Percentiles rank a stretch among this genome's conserved stretches.
phyloP scores from a whole-genome alignment of 2,888 invertebrate species.

The Junonia oenone region DNA sequence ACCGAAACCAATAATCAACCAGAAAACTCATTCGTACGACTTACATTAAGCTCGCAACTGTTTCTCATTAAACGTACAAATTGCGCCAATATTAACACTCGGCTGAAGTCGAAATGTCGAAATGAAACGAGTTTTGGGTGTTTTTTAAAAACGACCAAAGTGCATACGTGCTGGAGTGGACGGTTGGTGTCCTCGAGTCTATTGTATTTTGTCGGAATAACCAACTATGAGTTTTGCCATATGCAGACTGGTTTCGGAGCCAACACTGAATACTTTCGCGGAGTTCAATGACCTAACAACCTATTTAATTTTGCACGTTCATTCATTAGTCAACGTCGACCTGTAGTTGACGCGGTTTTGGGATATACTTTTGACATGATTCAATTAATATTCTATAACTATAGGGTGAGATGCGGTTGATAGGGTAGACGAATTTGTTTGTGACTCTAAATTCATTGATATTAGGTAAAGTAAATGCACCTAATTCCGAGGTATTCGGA shows the following conservation, averaged over 20 bases:
- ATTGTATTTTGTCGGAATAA: slow-evolving; percentile 6
- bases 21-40: slow-evolving; percentile 19
- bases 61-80: slow-evolving; percentile 35
- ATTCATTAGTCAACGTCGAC: background rate
- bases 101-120: slow-evolving; percentile 34
- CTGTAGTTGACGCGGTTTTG: background rate
- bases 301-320: background rate
- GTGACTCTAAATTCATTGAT: background rate
- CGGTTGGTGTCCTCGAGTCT: slow-evolving; percentile 4
- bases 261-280: background rate
- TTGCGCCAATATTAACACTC: slow-evolving; percentile 47
- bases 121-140: slow-evolving; percentile 51
- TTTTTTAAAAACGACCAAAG: slow-evolving; percentile 45
- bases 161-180: slow-evolving; percentile 37
- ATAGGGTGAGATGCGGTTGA: too few relatives aligned
- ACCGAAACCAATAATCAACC: slow-evolving; percentile 1
- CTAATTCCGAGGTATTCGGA: too few relatives aligned
- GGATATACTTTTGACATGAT: background rate
- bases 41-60: slow-evolving; percentile 20
- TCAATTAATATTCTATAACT: background rate
- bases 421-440: background rate
- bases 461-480: too few relatives aligned
- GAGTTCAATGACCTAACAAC: background rate
- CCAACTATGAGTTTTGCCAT: slow-evolving; percentile 5
- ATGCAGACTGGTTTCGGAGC: background rate